Evolutionary conservation across 2,113 vertebrate genomes (phyloP), one percentile per base, ranked within the genome.

Genomic region (Vicugna pacos): DNA sequence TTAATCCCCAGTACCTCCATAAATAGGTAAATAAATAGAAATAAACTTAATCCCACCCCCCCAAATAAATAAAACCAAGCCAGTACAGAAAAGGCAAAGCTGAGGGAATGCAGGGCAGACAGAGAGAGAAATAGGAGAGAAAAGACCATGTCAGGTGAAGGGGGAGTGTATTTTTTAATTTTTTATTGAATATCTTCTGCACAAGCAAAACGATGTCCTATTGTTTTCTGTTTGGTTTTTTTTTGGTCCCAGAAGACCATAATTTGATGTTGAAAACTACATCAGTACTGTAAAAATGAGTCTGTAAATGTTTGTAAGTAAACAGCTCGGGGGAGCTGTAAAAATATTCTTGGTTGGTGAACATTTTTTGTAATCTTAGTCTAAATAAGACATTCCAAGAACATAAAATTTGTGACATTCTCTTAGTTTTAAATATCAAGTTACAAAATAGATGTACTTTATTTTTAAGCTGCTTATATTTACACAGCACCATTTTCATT

Each of bases 341-440:
- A 87, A 91, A 96, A 93, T 94, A 79, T 69, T 88, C 92, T 82
- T 70, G 65, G 75, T 56, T 83, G 54, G 75, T 87, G 50, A 50
- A 91, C 56, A n/a, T 62, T 96, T 80, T 85, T 91, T 60, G 22
- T 80, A 81, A 93, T 79, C 50, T 28, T 90, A 83, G 70, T 79
- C 81, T 83, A 91, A 93, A 70, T 65, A 85, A 85, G 75, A 65
- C 32, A 54, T 72, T 38, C 16, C 24, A 87, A 30, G 35, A 88
- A 69, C 84, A 64, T 73, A 91, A 88, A 38, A 84, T 50, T 89
- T 77, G 54, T 30, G n/a, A 79, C 79, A 24, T 73, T 95, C 91
- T 70, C 95, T 89, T 89, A 52, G 42, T 93, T 96, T 88, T 81
- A 95, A 89, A 89, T 38, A 22, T 89, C 52, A 85, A 94, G 10